Conservation (phyloP, 2,888 invertebrate genomes). For the Macaria liturata region DNA sequence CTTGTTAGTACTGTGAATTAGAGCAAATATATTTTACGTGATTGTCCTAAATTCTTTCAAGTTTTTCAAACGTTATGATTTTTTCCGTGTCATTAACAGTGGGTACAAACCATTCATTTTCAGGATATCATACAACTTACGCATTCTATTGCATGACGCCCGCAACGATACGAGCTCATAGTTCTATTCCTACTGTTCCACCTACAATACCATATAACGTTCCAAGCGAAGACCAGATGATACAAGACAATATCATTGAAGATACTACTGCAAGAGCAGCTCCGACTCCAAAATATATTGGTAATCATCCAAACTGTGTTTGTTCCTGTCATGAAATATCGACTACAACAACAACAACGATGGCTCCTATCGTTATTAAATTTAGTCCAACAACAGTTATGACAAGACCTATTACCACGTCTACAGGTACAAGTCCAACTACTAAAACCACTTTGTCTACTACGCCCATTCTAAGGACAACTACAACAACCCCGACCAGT, state of each 20-base stretch:
- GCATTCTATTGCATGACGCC: conserved; percentile 39
- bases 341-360: background rate
- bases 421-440: conserved; percentile 8
- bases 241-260: conserved; percentile 11
- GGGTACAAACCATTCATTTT: conserved; percentile 19
- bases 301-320: conserved; percentile 2
- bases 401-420: background rate
- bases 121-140: conserved; percentile 49
- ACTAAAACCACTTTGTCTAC: background rate
- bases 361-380: no score
- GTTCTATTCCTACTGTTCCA: background rate
- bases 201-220: background rate
- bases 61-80: no score
- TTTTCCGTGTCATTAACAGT: no score
- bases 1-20: no score
- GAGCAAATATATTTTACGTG: no score
- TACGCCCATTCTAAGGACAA: conserved; percentile 1
- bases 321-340: conserved; percentile 3
- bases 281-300: conserved; percentile 3
- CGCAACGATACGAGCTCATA: no score
- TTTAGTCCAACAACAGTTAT: no score
- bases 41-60: no score
- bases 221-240: background rate
- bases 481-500: background rate
- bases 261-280: conserved; percentile 1